Evolutionary conservation across 2,797 vertebrate genomes (phyloP), one percentile per base, ranked within the genome.

Genomic region (Menidia menidia): DNA sequence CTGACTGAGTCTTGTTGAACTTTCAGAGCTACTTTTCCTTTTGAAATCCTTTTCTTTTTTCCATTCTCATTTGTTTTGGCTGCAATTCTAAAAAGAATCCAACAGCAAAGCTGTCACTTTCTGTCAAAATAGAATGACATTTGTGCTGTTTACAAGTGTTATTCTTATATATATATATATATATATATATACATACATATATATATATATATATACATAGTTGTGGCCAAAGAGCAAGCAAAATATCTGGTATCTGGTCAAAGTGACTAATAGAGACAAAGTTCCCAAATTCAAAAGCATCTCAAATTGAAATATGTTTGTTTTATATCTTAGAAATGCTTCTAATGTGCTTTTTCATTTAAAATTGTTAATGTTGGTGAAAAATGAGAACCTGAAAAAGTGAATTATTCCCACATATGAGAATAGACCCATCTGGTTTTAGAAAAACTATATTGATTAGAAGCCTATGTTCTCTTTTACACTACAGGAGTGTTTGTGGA

Each of bases 121-220:
- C 32, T 35, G 52, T 69, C 54, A 11, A 57, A 54, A n/a, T 52
- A 50, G 52, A 52, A 65, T 39, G 64, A 74, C 64, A 56, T 60
- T 43, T 19, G n/a, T 30, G n/a, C n/a, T 64, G 33, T 62, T 50
- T 25, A 42, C 6, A 39, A 15, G 51, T 42, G 43, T 5, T 39
- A 2, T 39, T 39, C n/a, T n/a, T n/a, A n/a, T n/a, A n/a, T n/a
- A n/a, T n/a, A n/a, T n/a, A n/a, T n/a, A 25, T 25, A 25, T 2
- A 25, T 25, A 25, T 25, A 25, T 25, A 25, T 25, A 25, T 25
- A 25, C 2, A 25, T 25, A 25, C n/a, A n/a, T n/a, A n/a, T n/a
- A 25, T 25, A 25, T 2, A 25, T 25, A 25, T 25, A 25, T 25
- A 25, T 25, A 25, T 25, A 25, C 2, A 25, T 25, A 25, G 1